Percentiles rank a stretch among this genome's conserved stretches.
Evolutionary conservation across 2,113 vertebrate genomes (phyloP).

Genomic region (Laticauda colubrina): DNA sequence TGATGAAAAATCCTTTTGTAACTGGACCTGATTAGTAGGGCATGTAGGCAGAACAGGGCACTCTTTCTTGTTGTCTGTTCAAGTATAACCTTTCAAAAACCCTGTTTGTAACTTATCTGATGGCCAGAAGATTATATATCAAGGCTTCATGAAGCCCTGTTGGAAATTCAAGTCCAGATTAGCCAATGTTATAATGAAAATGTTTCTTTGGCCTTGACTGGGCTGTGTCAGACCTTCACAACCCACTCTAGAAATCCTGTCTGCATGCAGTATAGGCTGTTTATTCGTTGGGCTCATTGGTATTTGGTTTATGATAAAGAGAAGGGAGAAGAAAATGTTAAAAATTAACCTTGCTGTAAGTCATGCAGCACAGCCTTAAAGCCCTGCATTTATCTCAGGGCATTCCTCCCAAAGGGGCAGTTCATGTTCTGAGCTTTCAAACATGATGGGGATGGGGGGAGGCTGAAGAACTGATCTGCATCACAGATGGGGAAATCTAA

Average conservation of each 20-base stretch:
- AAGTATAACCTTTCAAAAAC: conserved; percentile 56
- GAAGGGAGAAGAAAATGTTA: conserved; percentile 49
- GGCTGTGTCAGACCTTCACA: conserved; percentile 51
- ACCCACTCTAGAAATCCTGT: conserved; percentile 46
- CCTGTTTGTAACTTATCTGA: conserved; percentile 61
- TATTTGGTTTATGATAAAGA: conserved; percentile 62
- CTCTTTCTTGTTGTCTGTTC: conserved; percentile 36
- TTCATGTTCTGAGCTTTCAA: conserved; percentile 53
- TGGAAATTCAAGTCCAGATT: conserved; percentile 44
- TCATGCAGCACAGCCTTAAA: conserved; percentile 54
- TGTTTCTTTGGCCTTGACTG: conserved; percentile 63
- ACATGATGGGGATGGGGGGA: fast-evolving
- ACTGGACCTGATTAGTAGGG: neutral
- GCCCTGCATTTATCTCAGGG: conserved; percentile 58
- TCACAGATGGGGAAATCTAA: conserved; percentile 8
- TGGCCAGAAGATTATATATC: conserved; percentile 61
- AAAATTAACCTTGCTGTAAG: conserved; percentile 64
- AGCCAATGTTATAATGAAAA: conserved; percentile 56
- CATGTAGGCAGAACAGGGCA: neutral
- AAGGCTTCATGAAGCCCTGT: conserved; percentile 50
- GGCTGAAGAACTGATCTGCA: neutral
- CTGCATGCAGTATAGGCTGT: conserved; percentile 45
- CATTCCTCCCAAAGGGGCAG: conserved; percentile 56
- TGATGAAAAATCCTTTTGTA: neutral
- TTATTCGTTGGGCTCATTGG: conserved; percentile 58